Conservation (phyloP, 2,888 invertebrate genomes). For the Galeruca laticollis region DNA sequence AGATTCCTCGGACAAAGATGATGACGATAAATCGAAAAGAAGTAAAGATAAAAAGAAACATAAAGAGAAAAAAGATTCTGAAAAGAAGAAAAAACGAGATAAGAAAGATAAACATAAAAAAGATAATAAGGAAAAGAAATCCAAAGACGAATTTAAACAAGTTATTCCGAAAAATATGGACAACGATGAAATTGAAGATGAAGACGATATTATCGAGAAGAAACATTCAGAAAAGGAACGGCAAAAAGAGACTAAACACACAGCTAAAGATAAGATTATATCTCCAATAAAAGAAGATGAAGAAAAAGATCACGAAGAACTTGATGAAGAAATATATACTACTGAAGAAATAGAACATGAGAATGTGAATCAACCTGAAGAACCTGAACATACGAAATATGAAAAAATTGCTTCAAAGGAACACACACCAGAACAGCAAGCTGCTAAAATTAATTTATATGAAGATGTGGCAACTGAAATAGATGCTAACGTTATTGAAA, state of each 20-base stretch:
- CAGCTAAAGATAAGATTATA: slow-evolving; percentile 69
- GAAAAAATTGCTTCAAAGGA: slow-evolving; percentile 67
- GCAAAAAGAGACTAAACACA: slow-evolving; percentile 61
- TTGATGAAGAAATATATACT: slow-evolving; percentile 65
- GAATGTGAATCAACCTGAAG: slow-evolving; percentile 51
- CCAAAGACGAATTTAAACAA: slow-evolving; percentile 58
- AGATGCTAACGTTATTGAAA: slow-evolving; percentile 72
- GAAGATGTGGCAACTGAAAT: slow-evolving; percentile 70
- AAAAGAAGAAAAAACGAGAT: slow-evolving; percentile 66
- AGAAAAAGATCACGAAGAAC: slow-evolving; percentile 70
- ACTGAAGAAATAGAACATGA: slow-evolving; percentile 66
- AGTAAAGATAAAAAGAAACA: slow-evolving; percentile 70
- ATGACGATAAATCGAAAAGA: slow-evolving; percentile 63
- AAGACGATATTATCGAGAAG: slow-evolving; percentile 62
- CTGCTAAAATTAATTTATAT: slow-evolving; percentile 66
- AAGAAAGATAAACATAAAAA: slow-evolving; percentile 65
- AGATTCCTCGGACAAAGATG: slow-evolving; percentile 56
- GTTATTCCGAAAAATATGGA: slow-evolving; percentile 58
- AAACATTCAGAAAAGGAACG: slow-evolving; percentile 47
- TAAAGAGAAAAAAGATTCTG: slow-evolving; percentile 69
- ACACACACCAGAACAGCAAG: slow-evolving; percentile 37
- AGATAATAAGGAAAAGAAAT: slow-evolving; percentile 59
- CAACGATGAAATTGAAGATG: slow-evolving; percentile 56
- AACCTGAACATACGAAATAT: slow-evolving; percentile 58
- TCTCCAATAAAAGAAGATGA: slow-evolving; percentile 67